These are phyloP conservation scores for Labia minor DNA, from an alignment of 2,888 invertebrate species.

Conservation along the genomic window DNA sequence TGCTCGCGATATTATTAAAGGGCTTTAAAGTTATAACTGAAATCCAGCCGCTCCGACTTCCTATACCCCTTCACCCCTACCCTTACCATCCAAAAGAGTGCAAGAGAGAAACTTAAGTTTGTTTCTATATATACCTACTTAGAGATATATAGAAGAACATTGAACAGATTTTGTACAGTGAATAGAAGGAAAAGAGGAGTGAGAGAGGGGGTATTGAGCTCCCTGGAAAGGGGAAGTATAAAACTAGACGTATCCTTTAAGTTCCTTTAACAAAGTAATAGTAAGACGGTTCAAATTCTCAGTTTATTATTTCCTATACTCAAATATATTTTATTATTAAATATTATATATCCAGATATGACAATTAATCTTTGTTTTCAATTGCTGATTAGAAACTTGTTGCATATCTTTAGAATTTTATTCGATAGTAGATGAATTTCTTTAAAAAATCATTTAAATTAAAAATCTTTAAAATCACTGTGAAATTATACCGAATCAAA, in stretches of 20 bases:
- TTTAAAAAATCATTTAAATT: too few relatives aligned
- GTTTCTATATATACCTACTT: conserved; percentile 8
- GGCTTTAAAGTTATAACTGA: conserved; percentile 4
- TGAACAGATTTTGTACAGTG: conserved; percentile 2
- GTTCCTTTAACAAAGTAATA: neutral
- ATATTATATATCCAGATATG: too few relatives aligned
- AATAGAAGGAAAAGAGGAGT: neutral
- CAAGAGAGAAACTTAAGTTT: conserved; percentile 8
- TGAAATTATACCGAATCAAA: too few relatives aligned
- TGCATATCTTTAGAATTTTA: too few relatives aligned
- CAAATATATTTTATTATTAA: too few relatives aligned
- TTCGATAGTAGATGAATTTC: too few relatives aligned
- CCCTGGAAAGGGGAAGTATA: neutral
- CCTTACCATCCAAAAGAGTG: neutral
- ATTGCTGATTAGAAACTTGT: too few relatives aligned
- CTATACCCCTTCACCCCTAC: too few relatives aligned
- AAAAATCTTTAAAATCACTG: too few relatives aligned
- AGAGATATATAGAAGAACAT: conserved; percentile 8
- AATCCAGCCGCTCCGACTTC: neutral
- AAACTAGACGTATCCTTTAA: neutral
- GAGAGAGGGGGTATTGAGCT: neutral
- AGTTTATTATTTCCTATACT: neutral
- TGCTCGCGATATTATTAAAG: conserved; percentile 7
- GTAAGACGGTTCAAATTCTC: neutral
- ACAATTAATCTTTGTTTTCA: too few relatives aligned